These are phyloP conservation scores for Heliconius charithonia DNA, from an alignment of 2,888 invertebrate species.

Conservation along the genomic window DNA sequence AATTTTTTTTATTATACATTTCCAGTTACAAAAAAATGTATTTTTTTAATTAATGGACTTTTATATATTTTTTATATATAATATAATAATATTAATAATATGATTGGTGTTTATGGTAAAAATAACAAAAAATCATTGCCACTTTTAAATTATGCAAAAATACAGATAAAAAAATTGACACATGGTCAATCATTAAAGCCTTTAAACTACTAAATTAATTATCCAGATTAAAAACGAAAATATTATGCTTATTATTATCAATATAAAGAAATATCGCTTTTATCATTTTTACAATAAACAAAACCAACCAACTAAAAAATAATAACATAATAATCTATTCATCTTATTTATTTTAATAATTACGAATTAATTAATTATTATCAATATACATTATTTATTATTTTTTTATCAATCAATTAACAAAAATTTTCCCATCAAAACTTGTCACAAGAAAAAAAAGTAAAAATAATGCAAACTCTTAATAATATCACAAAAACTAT, in stretches of 20 bases:
- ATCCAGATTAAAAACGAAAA: conserved; percentile 8
- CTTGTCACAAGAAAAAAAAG: conserved; percentile 27
- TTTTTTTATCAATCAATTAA: conserved; percentile 3
- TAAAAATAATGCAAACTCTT: conserved; percentile 23
- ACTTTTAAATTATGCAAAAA: background rate
- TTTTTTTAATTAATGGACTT: conserved; percentile 43
- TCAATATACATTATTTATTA: conserved; percentile 36
- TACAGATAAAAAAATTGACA: background rate
- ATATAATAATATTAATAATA: conserved; percentile 2
- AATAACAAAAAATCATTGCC: conserved; percentile 9
- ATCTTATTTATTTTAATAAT: conserved; percentile 23
- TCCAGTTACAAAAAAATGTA: conserved; percentile 41
- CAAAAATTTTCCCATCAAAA: conserved; percentile 32
- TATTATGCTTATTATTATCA: conserved; percentile 20
- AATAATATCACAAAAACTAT: conserved; percentile 42
- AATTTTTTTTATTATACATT: conserved; percentile 42
- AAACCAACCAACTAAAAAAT: conserved; percentile 20
- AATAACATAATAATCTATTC: conserved; percentile 12
- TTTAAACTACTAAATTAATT: background rate
- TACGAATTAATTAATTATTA: conserved; percentile 32
- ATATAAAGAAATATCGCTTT: background rate
- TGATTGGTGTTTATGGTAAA: conserved; percentile 15
- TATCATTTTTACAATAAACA: conserved; percentile 12
- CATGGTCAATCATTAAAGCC: background rate
- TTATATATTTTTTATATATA: conserved; percentile 20